A percentile compares a stretch with the other conserved stretches of the same genome.
Conservation (phyloP, 1,140 invertebrate genomes). For the Ceratitis capitata region DNA sequence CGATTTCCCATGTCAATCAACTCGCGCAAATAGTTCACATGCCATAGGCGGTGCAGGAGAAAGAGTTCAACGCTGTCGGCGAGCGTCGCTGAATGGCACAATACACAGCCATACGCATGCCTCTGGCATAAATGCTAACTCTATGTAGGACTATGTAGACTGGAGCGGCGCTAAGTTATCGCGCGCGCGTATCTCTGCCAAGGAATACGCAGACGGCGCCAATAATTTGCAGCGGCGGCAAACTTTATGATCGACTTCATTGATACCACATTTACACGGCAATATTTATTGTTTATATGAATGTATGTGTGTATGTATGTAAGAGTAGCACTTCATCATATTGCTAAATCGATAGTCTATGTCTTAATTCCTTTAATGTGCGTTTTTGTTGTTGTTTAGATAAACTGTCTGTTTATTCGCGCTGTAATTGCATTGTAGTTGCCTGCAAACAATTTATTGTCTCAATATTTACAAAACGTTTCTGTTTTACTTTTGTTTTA, state of each 20-base stretch:
- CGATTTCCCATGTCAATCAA: conserved; percentile 35
- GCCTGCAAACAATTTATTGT: conserved; percentile 19
- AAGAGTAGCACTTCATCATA: conserved; percentile 1
- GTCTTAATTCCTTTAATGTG: neutral
- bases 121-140: neutral
- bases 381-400: neutral
- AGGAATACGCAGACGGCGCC: conserved; percentile 34
- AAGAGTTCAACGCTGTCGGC: neutral
- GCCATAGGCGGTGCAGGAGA: neutral
- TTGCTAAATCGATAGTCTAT: neutral
- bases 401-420: neutral
- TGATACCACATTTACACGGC: neutral
- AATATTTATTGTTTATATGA: neutral
- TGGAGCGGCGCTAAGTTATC: neutral
- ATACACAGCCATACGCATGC: neutral
- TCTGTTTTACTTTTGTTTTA: neutral
- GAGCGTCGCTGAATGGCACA: neutral
- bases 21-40: conserved; percentile 37
- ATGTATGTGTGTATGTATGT: neutral
- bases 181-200: neutral
- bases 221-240: conserved; percentile 27
- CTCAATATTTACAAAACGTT: neutral
- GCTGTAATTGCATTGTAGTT: conserved; percentile 25
- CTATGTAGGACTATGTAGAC: neutral
- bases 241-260: conserved; percentile 9